Percentiles rank a stretch among this genome's conserved stretches.
Conservation (phyloP, 2,888 invertebrate genomes). For the Xanthia togata region DNA sequence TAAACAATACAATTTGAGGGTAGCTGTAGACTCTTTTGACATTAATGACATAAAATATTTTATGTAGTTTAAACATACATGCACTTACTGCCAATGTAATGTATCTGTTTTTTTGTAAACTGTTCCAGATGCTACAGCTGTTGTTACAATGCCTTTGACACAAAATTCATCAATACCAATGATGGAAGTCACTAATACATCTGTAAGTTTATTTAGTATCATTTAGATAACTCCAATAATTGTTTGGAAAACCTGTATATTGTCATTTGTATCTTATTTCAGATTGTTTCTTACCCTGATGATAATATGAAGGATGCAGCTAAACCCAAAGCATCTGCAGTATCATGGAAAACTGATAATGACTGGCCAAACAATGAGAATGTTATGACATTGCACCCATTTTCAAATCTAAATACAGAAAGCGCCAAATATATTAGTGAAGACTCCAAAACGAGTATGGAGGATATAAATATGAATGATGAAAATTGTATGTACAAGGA, state of each 20-base stretch:
- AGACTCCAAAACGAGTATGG: conserved; percentile 87
- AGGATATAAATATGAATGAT: conserved; percentile 86
- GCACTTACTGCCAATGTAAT: conserved; percentile 1
- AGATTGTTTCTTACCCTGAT: conserved; percentile 87
- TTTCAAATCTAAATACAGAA: conserved; percentile 81
- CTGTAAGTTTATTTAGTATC: conserved; percentile 77
- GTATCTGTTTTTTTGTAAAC: conserved; percentile 30
- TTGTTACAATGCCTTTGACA: conserved; percentile 87
- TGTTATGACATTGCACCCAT: conserved; percentile 83
- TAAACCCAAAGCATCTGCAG: conserved; percentile 87
- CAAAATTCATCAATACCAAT: conserved; percentile 87
- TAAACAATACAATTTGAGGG: conserved; percentile 38
- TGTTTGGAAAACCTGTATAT: background rate
- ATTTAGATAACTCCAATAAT: background rate
- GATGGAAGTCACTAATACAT: conserved; percentile 88
- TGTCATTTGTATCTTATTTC: conserved; percentile 28
- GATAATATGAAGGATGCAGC: conserved; percentile 86
- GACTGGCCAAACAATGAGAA: conserved; percentile 85
- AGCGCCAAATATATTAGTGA: conserved; percentile 85
- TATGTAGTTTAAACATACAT: background rate
- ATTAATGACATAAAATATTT: background rate
- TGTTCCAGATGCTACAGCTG: conserved; percentile 87
- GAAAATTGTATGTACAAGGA: conserved; percentile 88
- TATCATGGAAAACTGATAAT: conserved; percentile 85
- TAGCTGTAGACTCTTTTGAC: conserved; percentile 38